Base-by-base conservation (phyloP, 2,797 vertebrate species). In the Poeciliopsis turneri region DNA sequence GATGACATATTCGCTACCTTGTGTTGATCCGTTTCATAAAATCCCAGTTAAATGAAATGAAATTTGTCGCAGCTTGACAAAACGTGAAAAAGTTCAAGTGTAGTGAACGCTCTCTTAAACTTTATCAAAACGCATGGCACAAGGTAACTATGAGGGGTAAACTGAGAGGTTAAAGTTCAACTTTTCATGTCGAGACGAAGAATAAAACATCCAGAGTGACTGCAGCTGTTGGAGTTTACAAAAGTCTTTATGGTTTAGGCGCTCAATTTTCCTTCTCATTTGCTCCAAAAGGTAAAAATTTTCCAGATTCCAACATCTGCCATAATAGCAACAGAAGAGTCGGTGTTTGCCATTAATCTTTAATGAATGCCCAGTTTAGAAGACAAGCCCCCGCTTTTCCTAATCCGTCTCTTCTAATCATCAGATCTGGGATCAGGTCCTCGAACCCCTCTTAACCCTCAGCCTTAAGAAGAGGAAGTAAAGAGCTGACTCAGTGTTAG, bases 381-480 rank as follows among this genome's bases (percentile, higher is more conserved):
- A 76, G 83, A 83, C 89, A 86, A 85, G 85, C 87, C 86, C 84
- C 84, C 61, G 76, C 78, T 78, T 84, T 87, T 88, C 79, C 86
- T 59, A 83, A 85, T 81, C 80, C 73, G 82, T 88, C 84, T 81
- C 82, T 84, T 70, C 13, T 79, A 78, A 90, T 89, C 86, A 88
- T 85, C 90, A 78, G 85, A 87, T 89, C 89, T 84, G 53, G 84
- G 87, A 91, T 92, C 88, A 77, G 81, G 82, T 91, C 92, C 84
- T 78, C 75, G 16, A 88, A 88, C 72, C 82, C 80, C 83, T 88
- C 90, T 88, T 90, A 90, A 93, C n/a, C 89, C 91, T 82, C 81
- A 53, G 83, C 76, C 87, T 49, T 78, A 85, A 72, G 85, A 90
- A 78, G 85, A 82, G 81, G 80, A 80, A 80, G 2, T 70, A 89